Base-by-base conservation (phyloP, 2,888 invertebrate genomes). In the Leptopterna dolabrata region DNA sequence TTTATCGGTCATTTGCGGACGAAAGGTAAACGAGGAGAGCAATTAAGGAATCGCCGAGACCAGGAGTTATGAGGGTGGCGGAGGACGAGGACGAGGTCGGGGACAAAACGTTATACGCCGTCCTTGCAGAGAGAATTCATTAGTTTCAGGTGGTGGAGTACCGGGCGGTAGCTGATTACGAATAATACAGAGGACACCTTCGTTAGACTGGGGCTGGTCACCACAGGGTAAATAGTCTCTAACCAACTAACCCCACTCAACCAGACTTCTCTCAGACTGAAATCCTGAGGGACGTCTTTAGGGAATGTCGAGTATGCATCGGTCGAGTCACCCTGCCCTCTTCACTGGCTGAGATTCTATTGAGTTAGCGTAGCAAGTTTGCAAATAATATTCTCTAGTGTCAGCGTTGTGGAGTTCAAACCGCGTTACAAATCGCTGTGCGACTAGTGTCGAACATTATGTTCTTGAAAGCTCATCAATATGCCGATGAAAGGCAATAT, bases 31-130 rank as follows among this genome's bases (percentile, higher is more conserved):
- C 24, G 78, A 45, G 78, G 4, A 14, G 45, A 45, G 78, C 78
- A 78, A 78, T 78, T 78, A 78, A 19, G 78, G 78, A 45, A 24
- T 43, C 41, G 78, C 45, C 41, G n/a, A 27, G 78, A n/a, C 14
- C 71, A 45, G 78, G 78, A 78, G 45, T 78, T 45, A 78, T 78
- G 78, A 78, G 78, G n/a, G 43, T 24, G 78, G 78, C 24, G 78
- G 78, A 63, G 19, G 16, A 19, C 3, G 51, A 51, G 51, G 14
- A 16, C 3, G 51, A n/a, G 24, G 4, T 13, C 63, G 4, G 27
- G 63, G 63, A 63, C 63, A 63, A 63, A 55, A 55, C 55, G 19
- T 9, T 11, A 11, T 24, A 24, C 9, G 11, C 11, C 3, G 24
- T 11, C 24, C 27, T 9, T 0, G 63, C 24, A 63, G 24, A 24